Evolutionary conservation across 2,797 vertebrate species (phyloP).

Genomic region (Clarias laeviceps): DNA sequence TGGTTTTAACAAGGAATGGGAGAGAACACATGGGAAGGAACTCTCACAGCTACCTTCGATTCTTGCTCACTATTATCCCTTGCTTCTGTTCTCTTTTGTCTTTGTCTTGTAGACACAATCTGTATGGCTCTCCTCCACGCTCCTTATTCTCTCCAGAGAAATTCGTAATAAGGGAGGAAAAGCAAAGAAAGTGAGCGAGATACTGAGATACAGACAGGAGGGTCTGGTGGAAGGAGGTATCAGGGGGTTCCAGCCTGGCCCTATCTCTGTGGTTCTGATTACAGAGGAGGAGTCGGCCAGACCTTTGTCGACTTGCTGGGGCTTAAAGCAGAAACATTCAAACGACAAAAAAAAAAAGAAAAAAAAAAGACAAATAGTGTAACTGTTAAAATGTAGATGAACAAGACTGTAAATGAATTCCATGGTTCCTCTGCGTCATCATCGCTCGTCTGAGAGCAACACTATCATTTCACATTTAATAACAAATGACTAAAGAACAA

Average conservation of each 20-base stretch:
- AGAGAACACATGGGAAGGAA: conserved; percentile 33
- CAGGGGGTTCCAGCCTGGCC: conserved; percentile 28
- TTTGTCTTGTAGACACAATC: conserved; percentile 48
- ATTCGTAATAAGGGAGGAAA: conserved; percentile 30
- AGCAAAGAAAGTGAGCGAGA: conserved; percentile 3
- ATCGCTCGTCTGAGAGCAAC: neutral
- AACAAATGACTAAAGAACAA: conserved; percentile 28
- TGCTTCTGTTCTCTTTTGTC: conserved; percentile 36
- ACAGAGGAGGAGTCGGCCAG: neutral
- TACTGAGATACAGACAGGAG: neutral
- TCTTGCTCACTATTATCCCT: conserved; percentile 34
- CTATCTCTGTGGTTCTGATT: conserved; percentile 39
- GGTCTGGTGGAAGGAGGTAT: conserved; percentile 30
- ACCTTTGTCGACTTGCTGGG: neutral
- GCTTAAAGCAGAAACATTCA: neutral
- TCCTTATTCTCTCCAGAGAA: conserved; percentile 42
- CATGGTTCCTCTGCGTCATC: neutral
- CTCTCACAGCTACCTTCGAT: conserved; percentile 46
- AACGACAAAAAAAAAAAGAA: neutral
- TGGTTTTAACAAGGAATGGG: conserved; percentile 46
- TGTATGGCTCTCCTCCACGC: conserved; percentile 38
- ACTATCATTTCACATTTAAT: conserved; percentile 22
- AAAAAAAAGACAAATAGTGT: too few species aligned
- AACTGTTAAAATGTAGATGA: conserved; percentile 4
- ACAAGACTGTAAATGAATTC: neutral